Conservation (phyloP, 2,113 vertebrate species). For the Boleophthalmus pectinirostris region DNA sequence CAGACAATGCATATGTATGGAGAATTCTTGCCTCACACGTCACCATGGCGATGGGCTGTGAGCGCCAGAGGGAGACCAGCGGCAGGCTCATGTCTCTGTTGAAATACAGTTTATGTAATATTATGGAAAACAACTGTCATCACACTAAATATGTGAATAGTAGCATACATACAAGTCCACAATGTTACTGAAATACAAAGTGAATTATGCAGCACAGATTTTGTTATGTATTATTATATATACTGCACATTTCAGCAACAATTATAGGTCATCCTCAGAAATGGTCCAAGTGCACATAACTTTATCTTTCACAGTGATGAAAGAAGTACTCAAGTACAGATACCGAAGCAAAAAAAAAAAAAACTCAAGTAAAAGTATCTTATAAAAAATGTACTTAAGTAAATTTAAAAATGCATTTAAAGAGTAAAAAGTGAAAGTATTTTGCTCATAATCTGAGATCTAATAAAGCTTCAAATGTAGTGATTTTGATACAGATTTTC, state of each 20-base stretch:
- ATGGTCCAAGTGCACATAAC: constrained; percentile 6
- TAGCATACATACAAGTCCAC: background rate
- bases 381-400: too few relatives aligned
- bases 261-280: constrained; percentile 17
- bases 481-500: too few relatives aligned
- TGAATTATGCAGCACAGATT: background rate
- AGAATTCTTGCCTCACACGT: constrained; percentile 25
- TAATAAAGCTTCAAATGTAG: too few relatives aligned
- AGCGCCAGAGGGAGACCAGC: background rate
- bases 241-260: background rate
- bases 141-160: background rate
- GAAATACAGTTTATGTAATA: background rate
- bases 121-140: background rate
- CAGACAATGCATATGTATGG: constrained; percentile 15
- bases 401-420: too few relatives aligned
- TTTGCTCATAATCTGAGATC: too few relatives aligned
- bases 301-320: background rate
- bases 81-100: background rate
- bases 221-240: too few relatives aligned
- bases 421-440: too few relatives aligned
- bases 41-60: background rate
- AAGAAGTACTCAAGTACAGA: too few relatives aligned
- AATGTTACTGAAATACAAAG: background rate
- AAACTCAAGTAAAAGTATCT: too few relatives aligned
- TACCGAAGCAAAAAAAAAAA: too few relatives aligned